Conservation (phyloP, 2,113 vertebrate genomes). For the Tetrax tetrax region DNA sequence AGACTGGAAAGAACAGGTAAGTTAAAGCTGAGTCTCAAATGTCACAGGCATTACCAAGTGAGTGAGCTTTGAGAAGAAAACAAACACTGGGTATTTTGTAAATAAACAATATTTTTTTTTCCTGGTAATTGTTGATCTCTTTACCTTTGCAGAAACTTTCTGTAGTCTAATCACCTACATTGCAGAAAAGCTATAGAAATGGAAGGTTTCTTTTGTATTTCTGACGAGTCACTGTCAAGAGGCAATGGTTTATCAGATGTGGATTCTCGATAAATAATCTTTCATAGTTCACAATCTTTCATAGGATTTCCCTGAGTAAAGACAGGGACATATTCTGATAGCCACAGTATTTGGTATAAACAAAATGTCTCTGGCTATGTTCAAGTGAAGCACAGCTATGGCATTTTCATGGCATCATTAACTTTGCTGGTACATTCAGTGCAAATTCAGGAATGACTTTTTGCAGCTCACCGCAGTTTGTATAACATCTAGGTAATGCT, state of each 20-base stretch:
- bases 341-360: not conserved
- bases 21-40: not conserved
- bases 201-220: not conserved
- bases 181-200: not conserved
- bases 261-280: not conserved
- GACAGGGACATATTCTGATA: not conserved
- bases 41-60: not conserved
- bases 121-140: not conserved
- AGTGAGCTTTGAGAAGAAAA: not conserved
- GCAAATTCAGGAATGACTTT: not conserved
- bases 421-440: not conserved
- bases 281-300: no score
- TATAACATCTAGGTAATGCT: not conserved
- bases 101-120: not conserved
- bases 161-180: not conserved
- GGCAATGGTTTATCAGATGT: not conserved
- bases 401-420: not conserved
- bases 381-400: not conserved
- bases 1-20: not conserved
- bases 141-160: not conserved
- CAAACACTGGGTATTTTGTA: not conserved
- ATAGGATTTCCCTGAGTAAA: not conserved
- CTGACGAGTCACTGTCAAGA: not conserved
- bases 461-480: not conserved
- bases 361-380: not conserved